A percentile compares a stretch with the other conserved stretches of the same genome.
Evolutionary conservation across 2,797 vertebrate species (phyloP).

Genomic region (Sebastolobus alascanus): DNA sequence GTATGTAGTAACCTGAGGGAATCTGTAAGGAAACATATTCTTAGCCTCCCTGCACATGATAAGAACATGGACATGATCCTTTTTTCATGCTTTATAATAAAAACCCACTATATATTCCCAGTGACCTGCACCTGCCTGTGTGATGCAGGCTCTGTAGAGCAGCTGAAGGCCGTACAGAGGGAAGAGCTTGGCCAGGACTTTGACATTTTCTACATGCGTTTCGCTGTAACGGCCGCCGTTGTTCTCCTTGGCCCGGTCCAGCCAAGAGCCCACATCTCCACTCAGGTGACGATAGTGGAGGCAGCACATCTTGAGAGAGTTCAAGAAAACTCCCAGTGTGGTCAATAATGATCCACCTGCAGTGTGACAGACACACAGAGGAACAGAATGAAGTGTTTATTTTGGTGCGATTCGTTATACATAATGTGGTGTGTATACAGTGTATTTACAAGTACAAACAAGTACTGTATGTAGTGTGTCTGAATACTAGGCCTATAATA

Average conservation of each 20-base stretch:
- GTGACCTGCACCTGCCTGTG: constrained; percentile 85
- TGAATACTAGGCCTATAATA: neutral
- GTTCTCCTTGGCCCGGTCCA: constrained; percentile 91
- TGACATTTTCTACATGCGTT: constrained; percentile 90
- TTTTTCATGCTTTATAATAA: neutral
- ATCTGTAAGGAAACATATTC: constrained; percentile 79
- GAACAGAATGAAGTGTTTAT: neutral
- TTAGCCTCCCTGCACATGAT: constrained; percentile 1
- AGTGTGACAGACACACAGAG: constrained; percentile 16
- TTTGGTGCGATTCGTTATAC: neutral
- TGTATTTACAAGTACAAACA: neutral
- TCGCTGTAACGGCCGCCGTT: constrained; percentile 89
- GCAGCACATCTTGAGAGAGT: constrained; percentile 84
- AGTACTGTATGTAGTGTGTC: neutral
- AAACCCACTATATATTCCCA: too few relatives aligned
- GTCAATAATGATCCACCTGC: constrained; percentile 87
- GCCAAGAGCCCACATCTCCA: constrained; percentile 80
- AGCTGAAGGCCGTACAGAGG: constrained; percentile 92
- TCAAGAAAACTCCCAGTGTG: constrained; percentile 86
- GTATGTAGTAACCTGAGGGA: constrained; percentile 94
- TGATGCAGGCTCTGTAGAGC: constrained; percentile 89
- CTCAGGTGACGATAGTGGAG: constrained; percentile 80
- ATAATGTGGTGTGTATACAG: neutral
- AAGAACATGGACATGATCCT: neutral
- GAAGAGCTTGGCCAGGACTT: constrained; percentile 88